phyloP scores from a whole-genome alignment of 2,797 vertebrate species.

The Cossypha dichroa region DNA sequence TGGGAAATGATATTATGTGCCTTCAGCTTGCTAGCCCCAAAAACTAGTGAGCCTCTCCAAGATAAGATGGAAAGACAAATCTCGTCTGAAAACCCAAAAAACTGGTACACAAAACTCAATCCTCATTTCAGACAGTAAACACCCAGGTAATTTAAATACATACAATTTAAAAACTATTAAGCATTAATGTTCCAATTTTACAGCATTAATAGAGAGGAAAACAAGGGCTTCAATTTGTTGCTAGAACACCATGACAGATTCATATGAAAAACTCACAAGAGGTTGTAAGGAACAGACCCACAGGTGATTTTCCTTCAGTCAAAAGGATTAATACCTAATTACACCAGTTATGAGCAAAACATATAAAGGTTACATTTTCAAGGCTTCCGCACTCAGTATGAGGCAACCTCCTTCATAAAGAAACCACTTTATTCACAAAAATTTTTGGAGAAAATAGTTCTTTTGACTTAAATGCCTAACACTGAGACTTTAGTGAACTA shows the following conservation, averaged over 20 bases:
- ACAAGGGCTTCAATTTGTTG: not conserved
- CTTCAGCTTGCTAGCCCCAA: not conserved
- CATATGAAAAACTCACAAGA: not conserved
- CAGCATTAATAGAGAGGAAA: not conserved
- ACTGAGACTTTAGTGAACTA: not conserved
- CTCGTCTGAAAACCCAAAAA: not conserved
- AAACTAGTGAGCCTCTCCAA: not conserved
- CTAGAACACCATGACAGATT: not conserved
- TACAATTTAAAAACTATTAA: not conserved
- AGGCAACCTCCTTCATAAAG: not conserved
- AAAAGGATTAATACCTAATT: not conserved
- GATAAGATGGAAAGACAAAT: not conserved
- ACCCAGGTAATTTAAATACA: not conserved
- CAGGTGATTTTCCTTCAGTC: not conserved
- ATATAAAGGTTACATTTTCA: not conserved
- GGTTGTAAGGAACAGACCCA: accelerated
- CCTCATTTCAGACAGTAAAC: not conserved
- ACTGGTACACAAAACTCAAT: not conserved
- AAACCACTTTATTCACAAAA: not conserved
- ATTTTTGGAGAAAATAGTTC: not conserved
- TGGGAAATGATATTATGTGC: not conserved
- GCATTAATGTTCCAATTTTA: not conserved
- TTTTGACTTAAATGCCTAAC: not conserved
- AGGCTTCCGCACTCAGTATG: not conserved
- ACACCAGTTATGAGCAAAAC: not conserved